A percentile compares a stretch with the other conserved stretches of the same genome.
Evolutionary conservation across 2,888 invertebrate genomes (phyloP).

Genomic region (Bruchidius siliquastri): DNA sequence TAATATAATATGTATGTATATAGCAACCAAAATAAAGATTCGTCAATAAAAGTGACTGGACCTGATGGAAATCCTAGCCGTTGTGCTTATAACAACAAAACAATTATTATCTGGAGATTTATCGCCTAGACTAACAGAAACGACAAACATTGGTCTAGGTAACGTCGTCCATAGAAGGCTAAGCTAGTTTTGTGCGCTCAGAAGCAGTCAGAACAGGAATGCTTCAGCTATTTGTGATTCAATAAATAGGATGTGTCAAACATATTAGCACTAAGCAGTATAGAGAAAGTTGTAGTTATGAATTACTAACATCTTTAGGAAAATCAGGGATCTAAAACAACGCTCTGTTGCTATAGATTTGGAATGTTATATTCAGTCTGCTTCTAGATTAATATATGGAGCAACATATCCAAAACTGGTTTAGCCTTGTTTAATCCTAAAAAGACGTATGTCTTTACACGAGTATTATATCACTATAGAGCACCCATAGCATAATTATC

Average conservation of each 20-base stretch:
- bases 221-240: no score
- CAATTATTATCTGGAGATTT: not conserved
- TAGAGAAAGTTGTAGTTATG: no score
- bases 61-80: not conserved
- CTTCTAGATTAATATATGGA: not conserved
- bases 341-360: no score
- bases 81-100: not conserved
- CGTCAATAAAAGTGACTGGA: not conserved
- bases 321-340: no score
- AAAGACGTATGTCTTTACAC: not conserved
- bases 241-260: no score
- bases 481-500: slow-evolving; percentile 14
- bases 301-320: no score
- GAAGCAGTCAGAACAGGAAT: not conserved
- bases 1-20: not conserved
- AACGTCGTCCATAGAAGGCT: not conserved
- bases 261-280: no score
- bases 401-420: not conserved
- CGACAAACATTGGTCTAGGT: not conserved
- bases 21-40: not conserved
- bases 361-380: not conserved
- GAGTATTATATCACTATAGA: slow-evolving; percentile 6
- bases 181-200: not conserved
- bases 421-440: not conserved
- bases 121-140: not conserved